Percentiles rank a stretch among this genome's conserved stretches.
Evolutionary conservation across 2,888 invertebrate species (phyloP).

Genomic region (Mantis religiosa): DNA sequence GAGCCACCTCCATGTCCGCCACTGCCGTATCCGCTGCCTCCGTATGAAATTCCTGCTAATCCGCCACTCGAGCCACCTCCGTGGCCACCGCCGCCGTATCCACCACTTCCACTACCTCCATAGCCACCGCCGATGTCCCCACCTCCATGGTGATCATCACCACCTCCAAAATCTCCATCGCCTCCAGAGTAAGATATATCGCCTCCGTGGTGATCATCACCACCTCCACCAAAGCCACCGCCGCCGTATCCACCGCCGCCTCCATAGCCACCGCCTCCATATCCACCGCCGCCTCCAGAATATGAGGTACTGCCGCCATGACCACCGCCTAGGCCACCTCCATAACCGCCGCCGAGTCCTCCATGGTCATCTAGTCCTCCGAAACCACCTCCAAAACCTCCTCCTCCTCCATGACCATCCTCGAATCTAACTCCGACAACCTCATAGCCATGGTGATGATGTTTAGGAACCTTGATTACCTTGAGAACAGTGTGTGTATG

Average conservation of each 20-base stretch:
- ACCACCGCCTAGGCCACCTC: conserved; percentile 28
- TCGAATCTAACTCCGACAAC: conserved; percentile 15
- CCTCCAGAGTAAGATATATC: conserved; percentile 27
- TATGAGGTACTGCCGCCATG: conserved; percentile 30
- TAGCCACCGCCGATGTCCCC: conserved; percentile 21
- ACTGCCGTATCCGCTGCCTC: conserved; percentile 2
- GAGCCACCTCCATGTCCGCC: conserved; percentile 24
- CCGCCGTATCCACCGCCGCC: conserved; percentile 39
- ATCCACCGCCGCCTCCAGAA: conserved; percentile 23
- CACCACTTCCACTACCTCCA: conserved; percentile 23
- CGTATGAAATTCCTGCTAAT: background rate
- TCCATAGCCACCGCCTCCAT: conserved; percentile 47
- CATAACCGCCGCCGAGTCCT: conserved; percentile 35
- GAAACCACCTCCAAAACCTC: conserved; percentile 47
- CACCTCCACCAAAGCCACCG: conserved; percentile 36
- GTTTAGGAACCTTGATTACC: conserved; percentile 54
- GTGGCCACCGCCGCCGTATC: conserved; percentile 17
- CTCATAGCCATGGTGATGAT: conserved; percentile 53
- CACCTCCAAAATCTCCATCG: conserved; percentile 25
- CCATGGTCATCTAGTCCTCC: conserved; percentile 43
- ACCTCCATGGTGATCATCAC: conserved; percentile 32
- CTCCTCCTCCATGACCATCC: conserved; percentile 29
- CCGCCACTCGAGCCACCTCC: conserved; percentile 16
- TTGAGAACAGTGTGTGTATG: conserved; percentile 76
- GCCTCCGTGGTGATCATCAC: background rate